Evolutionary conservation across 2,888 invertebrate genomes (phyloP), one percentile per base, ranked within the genome.

Genomic region (Apomyelois bistriatella): DNA sequence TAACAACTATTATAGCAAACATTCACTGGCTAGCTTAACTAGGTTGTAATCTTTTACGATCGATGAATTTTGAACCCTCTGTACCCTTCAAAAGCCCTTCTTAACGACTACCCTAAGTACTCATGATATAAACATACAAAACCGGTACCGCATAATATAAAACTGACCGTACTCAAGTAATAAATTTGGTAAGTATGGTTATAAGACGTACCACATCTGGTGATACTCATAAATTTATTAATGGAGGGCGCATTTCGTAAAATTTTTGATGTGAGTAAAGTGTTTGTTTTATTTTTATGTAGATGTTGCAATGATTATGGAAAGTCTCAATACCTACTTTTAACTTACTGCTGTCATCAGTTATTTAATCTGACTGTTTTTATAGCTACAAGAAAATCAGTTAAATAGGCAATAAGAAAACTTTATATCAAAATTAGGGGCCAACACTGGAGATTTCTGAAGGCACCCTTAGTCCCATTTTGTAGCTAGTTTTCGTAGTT

Each of bases 151-250:
- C 16, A 52, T 46, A 15, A 46, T 43, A 51, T 42, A 52, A 52
- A 52, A 52, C 43, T 52, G 52, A 52, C 52, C 52, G 40, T 50
- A 40, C 40, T 43, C 36, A 52, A 42, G 52, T 43, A 52, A 52
- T 52, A 52, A 42, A 52, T 43, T 46, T 43, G 9, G 40, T 50
- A 36, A 52, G 43, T 52, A 37, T 36, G 36, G 52, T 28, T 28
- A 52, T 52, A 52, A 52, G 42, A 43, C 22, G 36, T 42, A 52
- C 36, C 52, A 52, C 52, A 52, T 52, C 52, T 52, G 52, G 52
- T 10, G 36, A 52, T 28, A 52, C 35, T 52, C 52, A 43, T 52
- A 52, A 50, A 52, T 43, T 43, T 36, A 17, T 46, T 52, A 43
- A 52, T 52, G 42, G 36, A 35, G 10, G 10, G 17, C 35, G 43